These are phyloP conservation scores for Petromus typicus DNA, from an alignment of 2,113 vertebrate genomes.

Conservation along the genomic window DNA sequence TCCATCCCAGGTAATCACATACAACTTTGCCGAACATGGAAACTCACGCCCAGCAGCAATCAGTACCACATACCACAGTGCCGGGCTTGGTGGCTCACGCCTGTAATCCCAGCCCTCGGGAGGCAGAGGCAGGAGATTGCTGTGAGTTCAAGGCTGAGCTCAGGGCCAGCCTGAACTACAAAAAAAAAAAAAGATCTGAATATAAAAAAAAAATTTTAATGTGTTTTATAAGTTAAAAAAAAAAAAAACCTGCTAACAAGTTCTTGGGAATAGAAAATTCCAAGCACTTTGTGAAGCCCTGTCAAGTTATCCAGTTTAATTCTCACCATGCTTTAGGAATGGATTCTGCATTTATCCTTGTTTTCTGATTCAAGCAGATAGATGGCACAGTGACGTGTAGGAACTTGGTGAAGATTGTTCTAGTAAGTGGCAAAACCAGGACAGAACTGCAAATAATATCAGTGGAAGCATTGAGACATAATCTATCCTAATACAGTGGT, in stretches of 20 bases:
- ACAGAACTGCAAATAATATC: neutral
- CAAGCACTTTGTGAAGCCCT: neutral
- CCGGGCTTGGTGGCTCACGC: too few relatives aligned
- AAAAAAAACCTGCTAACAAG: neutral
- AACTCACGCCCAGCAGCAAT: too few relatives aligned
- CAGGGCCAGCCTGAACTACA: too few relatives aligned
- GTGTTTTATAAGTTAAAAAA: too few relatives aligned
- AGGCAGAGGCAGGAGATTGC: too few relatives aligned
- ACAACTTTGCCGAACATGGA: too few relatives aligned
- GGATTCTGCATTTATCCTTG: neutral
- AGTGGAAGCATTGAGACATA: accelerated
- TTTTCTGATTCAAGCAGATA: neutral
- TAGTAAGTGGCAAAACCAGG: neutral
- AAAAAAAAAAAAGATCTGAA: too few relatives aligned
- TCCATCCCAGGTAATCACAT: too few relatives aligned
- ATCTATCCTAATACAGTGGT: neutral
- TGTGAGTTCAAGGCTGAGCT: too few relatives aligned
- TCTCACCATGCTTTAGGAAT: neutral
- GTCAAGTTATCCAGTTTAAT: neutral
- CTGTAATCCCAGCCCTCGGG: too few relatives aligned
- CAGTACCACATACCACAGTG: too few relatives aligned
- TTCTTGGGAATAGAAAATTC: neutral
- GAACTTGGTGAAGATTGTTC: neutral
- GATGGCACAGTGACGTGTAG: neutral
- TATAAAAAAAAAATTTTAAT: too few relatives aligned